Evolutionary conservation across 2,113 vertebrate genomes (phyloP).

Genomic region (Erythrolamprus reginae): DNA sequence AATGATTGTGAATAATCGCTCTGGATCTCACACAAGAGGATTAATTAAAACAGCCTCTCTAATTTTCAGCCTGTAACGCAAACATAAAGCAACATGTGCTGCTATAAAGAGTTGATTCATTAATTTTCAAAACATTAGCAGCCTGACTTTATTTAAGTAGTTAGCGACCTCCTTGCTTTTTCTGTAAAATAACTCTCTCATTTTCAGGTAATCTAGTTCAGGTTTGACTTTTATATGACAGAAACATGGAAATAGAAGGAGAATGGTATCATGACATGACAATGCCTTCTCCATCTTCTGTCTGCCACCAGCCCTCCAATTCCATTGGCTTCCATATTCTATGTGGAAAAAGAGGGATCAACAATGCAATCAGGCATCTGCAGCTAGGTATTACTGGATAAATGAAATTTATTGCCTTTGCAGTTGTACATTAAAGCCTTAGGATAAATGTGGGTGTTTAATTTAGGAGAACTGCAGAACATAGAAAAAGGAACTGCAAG

Average conservation of each 20-base stretch:
- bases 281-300: not conserved
- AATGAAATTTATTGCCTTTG: not conserved
- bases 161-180: not conserved
- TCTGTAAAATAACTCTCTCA: not conserved
- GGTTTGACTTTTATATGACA: not conserved
- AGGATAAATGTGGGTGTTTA: not conserved
- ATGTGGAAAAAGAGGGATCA: too few relatives aligned
- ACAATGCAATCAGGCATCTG: not conserved
- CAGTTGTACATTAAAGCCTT: not conserved
- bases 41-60: not conserved
- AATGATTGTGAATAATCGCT: not conserved
- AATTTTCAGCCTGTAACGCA: not conserved
- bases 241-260: not conserved
- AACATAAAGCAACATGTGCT: not conserved
- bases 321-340: not conserved
- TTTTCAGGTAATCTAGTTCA: not conserved
- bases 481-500: not conserved
- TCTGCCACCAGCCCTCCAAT: not conserved
- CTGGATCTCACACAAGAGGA: not conserved
- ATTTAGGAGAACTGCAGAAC: not conserved
- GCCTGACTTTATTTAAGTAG: not conserved
- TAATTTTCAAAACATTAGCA: not conserved
- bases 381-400: not conserved
- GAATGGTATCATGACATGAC: not conserved
- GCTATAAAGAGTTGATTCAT: not conserved